Evolutionary conservation across 2,113 vertebrate species (phyloP).

Genomic region (Colossoma macropomum): DNA sequence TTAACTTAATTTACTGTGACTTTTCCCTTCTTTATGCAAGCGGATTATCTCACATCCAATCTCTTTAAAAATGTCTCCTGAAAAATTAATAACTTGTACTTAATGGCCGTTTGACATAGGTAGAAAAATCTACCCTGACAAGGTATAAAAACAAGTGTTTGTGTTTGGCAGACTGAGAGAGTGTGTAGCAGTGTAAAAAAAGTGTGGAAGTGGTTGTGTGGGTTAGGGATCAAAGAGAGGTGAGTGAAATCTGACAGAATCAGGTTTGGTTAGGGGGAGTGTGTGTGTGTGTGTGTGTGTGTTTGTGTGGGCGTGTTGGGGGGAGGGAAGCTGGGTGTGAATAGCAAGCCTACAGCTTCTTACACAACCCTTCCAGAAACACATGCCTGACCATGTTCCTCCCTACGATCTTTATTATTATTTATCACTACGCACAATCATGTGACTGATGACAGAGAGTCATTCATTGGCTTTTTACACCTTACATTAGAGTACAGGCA

Average conservation of each 20-base stretch:
- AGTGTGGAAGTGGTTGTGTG: background rate
- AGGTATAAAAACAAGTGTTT: too few species aligned
- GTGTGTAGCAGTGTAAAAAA: background rate
- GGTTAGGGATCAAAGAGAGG: background rate
- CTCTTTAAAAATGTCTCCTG: too few species aligned
- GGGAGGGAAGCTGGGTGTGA: background rate
- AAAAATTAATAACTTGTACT: too few species aligned
- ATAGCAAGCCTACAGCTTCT: background rate
- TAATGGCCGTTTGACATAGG: too few species aligned
- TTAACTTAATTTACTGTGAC: too few species aligned
- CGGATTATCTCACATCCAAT: too few species aligned
- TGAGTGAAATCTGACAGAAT: background rate
- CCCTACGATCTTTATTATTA: background rate
- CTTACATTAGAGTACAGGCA: too few species aligned
- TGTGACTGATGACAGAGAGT: background rate
- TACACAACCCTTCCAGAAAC: constrained; percentile 1
- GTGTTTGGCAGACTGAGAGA: too few species aligned
- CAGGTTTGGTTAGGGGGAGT: background rate
- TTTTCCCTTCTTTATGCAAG: too few species aligned
- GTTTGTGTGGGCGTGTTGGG: too few species aligned
- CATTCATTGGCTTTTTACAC: background rate
- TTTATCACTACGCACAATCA: background rate
- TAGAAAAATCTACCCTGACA: too few species aligned
- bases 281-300: background rate
- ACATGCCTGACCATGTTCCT: background rate